Base-by-base conservation (phyloP, 1,140 invertebrate genomes). In the Manduca sexta region DNA sequence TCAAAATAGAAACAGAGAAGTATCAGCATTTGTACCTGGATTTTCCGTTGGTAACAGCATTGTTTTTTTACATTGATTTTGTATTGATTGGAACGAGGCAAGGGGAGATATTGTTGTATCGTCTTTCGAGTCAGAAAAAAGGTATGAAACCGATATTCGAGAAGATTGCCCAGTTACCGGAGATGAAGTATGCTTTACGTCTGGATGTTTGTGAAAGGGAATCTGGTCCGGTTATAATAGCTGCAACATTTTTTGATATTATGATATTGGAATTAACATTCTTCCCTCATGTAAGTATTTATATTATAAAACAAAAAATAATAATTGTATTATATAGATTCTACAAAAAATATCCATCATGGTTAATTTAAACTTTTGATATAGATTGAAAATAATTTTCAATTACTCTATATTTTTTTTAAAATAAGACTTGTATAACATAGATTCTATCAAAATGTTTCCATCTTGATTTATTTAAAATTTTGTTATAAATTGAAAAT, bases 151-250 rank as follows among this genome's bases (percentile, higher is more conserved):
- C 74, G 4, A 68, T 68, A 29, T 80, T 82, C 69, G 73, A 81
- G 39, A 64, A 55, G 0, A 17, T 82, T 14, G 66, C 66, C 1
- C 48, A 49, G 7, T 55, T 84, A 14, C 78, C 78, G 5, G 70
- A 72, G 13, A 67, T 62, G 3, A 75, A 73, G 52, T 75, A 69
- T 65, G 68, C 77, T 1, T 54, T 79, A 2, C 70, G 79, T 41
- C 43, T 84, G n/a, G 81, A 84, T 69, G 69, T 84, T 0, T 77
- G 67, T 42, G 81, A 84, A 49, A 71, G 67, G 31, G 71, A 63
- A 44, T 62, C 59, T 5, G 81, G 81, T 13, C 75, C 81, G 3
- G 45, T 74, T 3, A 73, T 84, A 39, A 47, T 81, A 0, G 66
- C 55, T 8, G 60, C 68, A 43, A 84, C 81, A 52, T 79, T 72